Conservation (phyloP, 2,113 vertebrate genomes). For the Grantiella picta region DNA sequence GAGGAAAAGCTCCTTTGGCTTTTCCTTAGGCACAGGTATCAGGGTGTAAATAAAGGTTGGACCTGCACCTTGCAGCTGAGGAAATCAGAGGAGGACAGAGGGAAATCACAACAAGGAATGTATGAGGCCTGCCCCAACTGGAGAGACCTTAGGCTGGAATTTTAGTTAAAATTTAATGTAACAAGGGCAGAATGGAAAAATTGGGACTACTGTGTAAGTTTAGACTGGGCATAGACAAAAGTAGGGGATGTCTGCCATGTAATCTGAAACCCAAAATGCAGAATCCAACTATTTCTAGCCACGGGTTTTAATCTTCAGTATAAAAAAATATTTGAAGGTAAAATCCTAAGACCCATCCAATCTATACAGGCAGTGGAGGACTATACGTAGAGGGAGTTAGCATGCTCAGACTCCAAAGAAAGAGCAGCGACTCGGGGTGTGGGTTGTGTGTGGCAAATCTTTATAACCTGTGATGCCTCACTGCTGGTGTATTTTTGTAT, state of each 20-base stretch:
- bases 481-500: not conserved
- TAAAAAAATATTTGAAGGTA: not conserved
- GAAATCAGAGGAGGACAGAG: not conserved
- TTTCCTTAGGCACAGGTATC: not conserved
- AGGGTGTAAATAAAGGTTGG: not conserved
- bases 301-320: not conserved
- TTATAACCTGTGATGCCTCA: accelerated
- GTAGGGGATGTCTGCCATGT: not conserved
- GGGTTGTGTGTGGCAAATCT: not conserved
- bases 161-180: not conserved
- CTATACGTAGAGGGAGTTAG: too few species aligned
- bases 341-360: not conserved
- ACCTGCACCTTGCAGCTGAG: not conserved
- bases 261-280: not conserved
- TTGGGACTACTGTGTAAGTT: not conserved
- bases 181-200: not conserved
- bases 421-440: not conserved
- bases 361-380: not conserved
- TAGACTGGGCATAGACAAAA: not conserved
- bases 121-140: not conserved
- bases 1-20: not conserved
- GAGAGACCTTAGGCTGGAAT: not conserved
- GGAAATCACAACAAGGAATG: not conserved
- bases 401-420: not conserved
- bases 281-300: not conserved